Conservation (phyloP, 2,888 invertebrate genomes). For the Spodoptera exigua region DNA sequence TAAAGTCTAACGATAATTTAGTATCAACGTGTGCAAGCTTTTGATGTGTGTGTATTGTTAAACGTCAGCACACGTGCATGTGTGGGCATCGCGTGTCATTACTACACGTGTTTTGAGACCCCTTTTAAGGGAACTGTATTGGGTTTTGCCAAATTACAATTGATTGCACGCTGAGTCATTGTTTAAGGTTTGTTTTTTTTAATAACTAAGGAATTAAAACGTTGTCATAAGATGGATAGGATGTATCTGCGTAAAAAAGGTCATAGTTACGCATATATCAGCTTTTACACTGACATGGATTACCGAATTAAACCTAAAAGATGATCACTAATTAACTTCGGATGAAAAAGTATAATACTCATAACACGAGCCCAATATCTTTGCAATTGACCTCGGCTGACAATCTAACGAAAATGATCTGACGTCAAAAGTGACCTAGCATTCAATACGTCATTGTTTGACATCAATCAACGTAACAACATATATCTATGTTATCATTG, state of each 20-base stretch:
- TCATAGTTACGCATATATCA: no score
- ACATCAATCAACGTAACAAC: slow-evolving; percentile 34
- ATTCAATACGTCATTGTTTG: slow-evolving; percentile 24
- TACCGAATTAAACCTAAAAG: no score
- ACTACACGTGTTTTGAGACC: slow-evolving; percentile 9
- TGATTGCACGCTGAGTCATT: background rate
- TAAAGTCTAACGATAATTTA: background rate
- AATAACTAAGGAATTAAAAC: no score
- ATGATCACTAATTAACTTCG: no score
- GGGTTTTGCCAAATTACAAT: slow-evolving; percentile 7
- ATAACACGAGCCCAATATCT: slow-evolving; percentile 20
- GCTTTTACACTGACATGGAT: no score
- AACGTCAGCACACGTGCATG: background rate
- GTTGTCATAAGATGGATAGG: no score
- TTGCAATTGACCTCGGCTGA: slow-evolving; percentile 23
- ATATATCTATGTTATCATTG: slow-evolving; percentile 20
- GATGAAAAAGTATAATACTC: slow-evolving; percentile 1
- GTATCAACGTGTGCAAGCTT: background rate
- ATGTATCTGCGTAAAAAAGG: no score
- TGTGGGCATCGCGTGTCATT: background rate
- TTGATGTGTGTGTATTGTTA: background rate
- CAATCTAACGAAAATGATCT: slow-evolving; percentile 16
- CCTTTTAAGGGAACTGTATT: background rate
- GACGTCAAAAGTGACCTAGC: slow-evolving; percentile 42
- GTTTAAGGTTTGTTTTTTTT: background rate